These are phyloP conservation scores for Epizoanthus rinbou DNA, from an alignment of 92 coral and sea anemone species.

Conservation along the genomic window DNA sequence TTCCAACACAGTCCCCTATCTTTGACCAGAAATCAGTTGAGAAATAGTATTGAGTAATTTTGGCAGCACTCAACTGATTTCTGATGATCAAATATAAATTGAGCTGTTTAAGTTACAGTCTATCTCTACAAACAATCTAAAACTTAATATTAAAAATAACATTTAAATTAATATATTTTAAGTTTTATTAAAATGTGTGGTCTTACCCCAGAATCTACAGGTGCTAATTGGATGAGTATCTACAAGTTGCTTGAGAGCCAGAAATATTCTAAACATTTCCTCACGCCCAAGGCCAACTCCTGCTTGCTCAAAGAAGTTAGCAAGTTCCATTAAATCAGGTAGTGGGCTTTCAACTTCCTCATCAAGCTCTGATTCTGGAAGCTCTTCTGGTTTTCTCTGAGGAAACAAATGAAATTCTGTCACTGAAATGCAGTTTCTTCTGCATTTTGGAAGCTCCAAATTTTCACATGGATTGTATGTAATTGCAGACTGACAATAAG, in stretches of 20 bases:
- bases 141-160: background rate
- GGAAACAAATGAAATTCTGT: background rate
- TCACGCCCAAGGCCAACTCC: slow-evolving; percentile 90
- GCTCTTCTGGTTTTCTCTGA: slow-evolving; percentile 66
- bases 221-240: slow-evolving; percentile 89
- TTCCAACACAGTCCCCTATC: too few species aligned
- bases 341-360: slow-evolving; percentile 87
- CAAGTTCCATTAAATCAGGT: slow-evolving; percentile 96
- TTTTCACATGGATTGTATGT: too few species aligned
- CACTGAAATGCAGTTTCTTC: background rate
- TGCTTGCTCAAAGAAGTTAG: slow-evolving; percentile 94
- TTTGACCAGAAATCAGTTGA: too few species aligned
- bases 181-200: background rate
- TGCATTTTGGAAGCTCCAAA: background rate
- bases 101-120: too few species aligned
- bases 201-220: slow-evolving; percentile 98
- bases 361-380: slow-evolving; percentile 76
- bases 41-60: too few species aligned
- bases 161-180: background rate
- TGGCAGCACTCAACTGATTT: too few species aligned
- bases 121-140: background rate
- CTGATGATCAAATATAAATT: too few species aligned
- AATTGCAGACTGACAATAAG: too few species aligned
- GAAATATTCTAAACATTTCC: slow-evolving; percentile 88
- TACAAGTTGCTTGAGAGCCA: slow-evolving; percentile 90